phyloP scores from a whole-genome alignment of 2,113 vertebrate species.

The Alces alces region DNA sequence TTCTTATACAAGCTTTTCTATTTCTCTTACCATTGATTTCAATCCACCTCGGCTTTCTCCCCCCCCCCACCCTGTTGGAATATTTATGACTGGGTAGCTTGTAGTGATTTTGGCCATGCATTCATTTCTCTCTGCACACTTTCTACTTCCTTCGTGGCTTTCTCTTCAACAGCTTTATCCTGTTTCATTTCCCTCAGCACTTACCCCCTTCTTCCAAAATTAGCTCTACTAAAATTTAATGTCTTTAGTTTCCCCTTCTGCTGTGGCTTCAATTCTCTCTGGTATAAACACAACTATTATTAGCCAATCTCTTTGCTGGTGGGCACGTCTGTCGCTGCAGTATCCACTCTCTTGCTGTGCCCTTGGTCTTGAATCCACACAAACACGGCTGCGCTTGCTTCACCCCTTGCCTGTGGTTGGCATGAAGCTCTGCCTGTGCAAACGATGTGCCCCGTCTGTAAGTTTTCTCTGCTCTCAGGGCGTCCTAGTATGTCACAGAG shows the following conservation, averaged over 20 bases:
- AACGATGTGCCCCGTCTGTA: neutral
- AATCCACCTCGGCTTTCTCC: neutral
- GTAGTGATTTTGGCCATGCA: conserved; percentile 48
- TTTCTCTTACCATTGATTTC: neutral
- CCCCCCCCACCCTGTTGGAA: neutral
- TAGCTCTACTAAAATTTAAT: conserved; percentile 69
- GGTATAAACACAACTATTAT: conserved; percentile 68
- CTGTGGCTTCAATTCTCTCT: conserved; percentile 54
- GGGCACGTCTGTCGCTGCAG: neutral
- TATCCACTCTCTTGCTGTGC: neutral
- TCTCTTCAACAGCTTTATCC: conserved; percentile 65
- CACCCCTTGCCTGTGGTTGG: neutral
- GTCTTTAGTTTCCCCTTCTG: conserved; percentile 68
- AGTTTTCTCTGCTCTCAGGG: neutral
- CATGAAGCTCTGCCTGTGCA: neutral
- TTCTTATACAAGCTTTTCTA: neutral
- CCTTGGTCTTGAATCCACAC: conserved; percentile 49
- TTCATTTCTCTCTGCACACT: conserved; percentile 61
- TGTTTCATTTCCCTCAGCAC: conserved; percentile 68
- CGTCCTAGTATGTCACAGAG: neutral
- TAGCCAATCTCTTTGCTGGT: conserved; percentile 38
- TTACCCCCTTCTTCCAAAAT: conserved; percentile 69
- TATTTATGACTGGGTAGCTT: conserved; percentile 54
- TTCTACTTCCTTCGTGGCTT: conserved; percentile 68
- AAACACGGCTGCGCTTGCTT: neutral